Conservation (phyloP, 2,797 vertebrate genomes). For the Nyctibius grandis region DNA sequence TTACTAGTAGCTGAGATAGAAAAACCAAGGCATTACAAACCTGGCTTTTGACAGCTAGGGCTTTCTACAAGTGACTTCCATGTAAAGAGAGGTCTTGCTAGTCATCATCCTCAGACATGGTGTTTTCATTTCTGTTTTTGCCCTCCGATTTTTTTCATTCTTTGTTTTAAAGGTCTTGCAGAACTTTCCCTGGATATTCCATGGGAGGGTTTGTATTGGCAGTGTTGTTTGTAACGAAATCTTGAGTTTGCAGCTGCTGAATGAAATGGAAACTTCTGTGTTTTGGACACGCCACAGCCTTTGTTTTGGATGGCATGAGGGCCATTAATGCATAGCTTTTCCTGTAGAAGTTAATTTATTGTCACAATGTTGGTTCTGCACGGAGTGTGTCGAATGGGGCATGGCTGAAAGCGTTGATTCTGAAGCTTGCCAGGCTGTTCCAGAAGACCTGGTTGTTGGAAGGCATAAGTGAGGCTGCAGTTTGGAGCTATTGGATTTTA, state of each 20-base stretch:
- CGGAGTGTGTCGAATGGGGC: background rate
- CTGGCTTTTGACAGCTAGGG: background rate
- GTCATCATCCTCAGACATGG: rapidly evolving
- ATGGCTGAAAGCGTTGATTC: background rate
- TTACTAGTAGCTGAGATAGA: background rate
- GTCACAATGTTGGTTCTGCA: background rate
- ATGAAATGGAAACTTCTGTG: background rate
- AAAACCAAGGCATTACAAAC: background rate
- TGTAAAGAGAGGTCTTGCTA: background rate
- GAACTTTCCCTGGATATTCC: background rate
- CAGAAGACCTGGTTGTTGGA: background rate
- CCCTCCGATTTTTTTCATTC: background rate
- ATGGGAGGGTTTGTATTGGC: background rate
- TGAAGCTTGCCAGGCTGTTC: background rate
- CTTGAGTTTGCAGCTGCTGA: background rate
- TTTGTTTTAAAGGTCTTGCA: background rate
- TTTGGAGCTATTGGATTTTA: background rate
- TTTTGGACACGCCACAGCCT: background rate
- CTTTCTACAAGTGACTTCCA: background rate
- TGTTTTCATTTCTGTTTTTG: background rate
- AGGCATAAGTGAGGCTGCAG: background rate
- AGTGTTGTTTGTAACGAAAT: background rate
- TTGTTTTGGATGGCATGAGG: background rate
- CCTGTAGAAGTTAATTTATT: background rate
- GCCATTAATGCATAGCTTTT: background rate